Percentiles rank a stretch among this genome's conserved stretches.
Conservation (phyloP, 2,888 invertebrate genomes). For the Clepsis dumicolana region DNA sequence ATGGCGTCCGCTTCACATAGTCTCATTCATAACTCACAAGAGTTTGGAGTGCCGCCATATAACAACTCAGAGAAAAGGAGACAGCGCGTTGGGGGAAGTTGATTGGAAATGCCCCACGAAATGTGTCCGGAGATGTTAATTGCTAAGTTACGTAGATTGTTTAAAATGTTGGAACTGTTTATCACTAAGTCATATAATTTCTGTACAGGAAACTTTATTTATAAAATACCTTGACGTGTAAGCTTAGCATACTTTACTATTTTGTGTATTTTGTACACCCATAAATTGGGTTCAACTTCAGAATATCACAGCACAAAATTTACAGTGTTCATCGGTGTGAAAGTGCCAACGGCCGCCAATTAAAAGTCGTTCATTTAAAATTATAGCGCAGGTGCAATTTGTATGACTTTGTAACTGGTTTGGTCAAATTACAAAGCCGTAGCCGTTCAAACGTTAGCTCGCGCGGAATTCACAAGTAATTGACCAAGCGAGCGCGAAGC, state of each 20-base stretch:
- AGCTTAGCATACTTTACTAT: too few relatives aligned
- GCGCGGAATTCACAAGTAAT: too few relatives aligned
- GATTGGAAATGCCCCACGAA: conserved; percentile 8
- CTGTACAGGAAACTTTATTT: too few relatives aligned
- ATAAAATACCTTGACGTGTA: too few relatives aligned
- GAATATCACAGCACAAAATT: neutral
- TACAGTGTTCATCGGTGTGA: neutral
- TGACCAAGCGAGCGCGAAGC: too few relatives aligned
- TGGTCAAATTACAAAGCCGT: conserved; percentile 11
- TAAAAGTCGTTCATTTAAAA: conserved; percentile 17
- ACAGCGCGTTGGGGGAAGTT: neutral
- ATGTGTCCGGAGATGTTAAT: neutral
- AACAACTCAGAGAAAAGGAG: neutral
- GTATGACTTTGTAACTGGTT: conserved; percentile 16
- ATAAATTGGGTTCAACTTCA: neutral
- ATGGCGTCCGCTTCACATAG: conserved; percentile 1
- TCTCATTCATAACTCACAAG: neutral
- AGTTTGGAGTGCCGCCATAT: conserved; percentile 10
- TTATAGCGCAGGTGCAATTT: conserved; percentile 15
- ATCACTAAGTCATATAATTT: too few relatives aligned
- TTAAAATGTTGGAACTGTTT: neutral
- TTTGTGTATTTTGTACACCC: neutral
- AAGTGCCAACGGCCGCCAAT: conserved; percentile 1
- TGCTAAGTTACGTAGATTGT: neutral
- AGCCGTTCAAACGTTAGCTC: conserved; percentile 1